A percentile compares a stretch with the other conserved stretches of the same genome.
Conservation (phyloP, 2,797 vertebrate genomes). For the Yasuhikotakia modesta region DNA sequence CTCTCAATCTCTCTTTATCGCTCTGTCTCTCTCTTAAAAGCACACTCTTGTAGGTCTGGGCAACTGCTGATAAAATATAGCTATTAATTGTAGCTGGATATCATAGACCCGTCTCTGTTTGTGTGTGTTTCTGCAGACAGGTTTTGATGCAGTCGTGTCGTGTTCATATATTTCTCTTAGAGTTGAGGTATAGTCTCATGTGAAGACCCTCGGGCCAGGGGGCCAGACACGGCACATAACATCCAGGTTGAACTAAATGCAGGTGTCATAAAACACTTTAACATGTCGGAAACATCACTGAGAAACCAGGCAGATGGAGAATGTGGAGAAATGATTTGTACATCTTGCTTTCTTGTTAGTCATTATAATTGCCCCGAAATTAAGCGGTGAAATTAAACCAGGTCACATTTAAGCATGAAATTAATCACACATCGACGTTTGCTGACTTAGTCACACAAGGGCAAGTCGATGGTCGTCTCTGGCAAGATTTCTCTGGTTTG, state of each 20-base stretch:
- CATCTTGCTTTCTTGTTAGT: constrained; percentile 6
- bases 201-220: not conserved
- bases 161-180: not conserved
- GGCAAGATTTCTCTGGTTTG: constrained; percentile 6
- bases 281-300: not conserved
- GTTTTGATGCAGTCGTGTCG: not conserved
- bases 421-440: constrained; percentile 7
- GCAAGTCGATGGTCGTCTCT: not conserved
- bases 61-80: constrained; percentile 63
- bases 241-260: not conserved
- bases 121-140: constrained; percentile 15
- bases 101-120: constrained; percentile 66
- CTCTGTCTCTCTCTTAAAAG: too few species aligned
- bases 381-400: constrained; percentile 2
- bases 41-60: too few species aligned
- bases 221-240: not conserved
- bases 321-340: not conserved
- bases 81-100: constrained; percentile 76
- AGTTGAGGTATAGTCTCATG: not conserved
- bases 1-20: too few species aligned
- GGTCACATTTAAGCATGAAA: not conserved
- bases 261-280: constrained; percentile 10
- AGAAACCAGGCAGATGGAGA: not conserved
- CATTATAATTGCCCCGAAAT: constrained; percentile 26
- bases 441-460: not conserved